Conservation (phyloP, 2,888 invertebrate species). For the Toxonevra muliebris region DNA sequence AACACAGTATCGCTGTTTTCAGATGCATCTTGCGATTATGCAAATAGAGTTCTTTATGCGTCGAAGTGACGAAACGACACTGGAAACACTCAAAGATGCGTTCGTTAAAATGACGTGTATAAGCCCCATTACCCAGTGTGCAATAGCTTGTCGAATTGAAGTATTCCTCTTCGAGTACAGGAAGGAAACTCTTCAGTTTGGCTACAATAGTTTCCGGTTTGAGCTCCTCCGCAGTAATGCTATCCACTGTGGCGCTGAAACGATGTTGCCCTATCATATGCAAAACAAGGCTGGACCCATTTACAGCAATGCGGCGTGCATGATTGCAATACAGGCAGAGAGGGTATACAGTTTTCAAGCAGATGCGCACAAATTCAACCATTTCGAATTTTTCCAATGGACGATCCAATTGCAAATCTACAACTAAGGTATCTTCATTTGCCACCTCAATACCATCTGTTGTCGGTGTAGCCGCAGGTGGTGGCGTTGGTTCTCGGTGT, state of each 20-base stretch:
- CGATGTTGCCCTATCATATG: slow-evolving; percentile 84
- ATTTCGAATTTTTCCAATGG: slow-evolving; percentile 80
- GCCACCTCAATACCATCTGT: slow-evolving; percentile 68
- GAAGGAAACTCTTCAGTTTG: slow-evolving; percentile 69
- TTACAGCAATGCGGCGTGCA: slow-evolving; percentile 84
- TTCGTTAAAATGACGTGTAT: slow-evolving; percentile 64
- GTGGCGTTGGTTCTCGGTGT: slow-evolving; percentile 8
- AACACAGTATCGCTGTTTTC: slow-evolving; percentile 81
- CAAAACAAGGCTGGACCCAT: slow-evolving; percentile 80
- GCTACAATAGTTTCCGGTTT: slow-evolving; percentile 76
- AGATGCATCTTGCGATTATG: slow-evolving; percentile 89
- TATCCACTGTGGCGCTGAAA: slow-evolving; percentile 80
- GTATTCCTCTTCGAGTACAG: slow-evolving; percentile 71
- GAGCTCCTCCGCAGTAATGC: slow-evolving; percentile 79
- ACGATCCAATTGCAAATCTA: slow-evolving; percentile 78
- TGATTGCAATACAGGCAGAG: slow-evolving; percentile 87
- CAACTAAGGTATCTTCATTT: slow-evolving; percentile 72
- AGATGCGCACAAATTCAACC: slow-evolving; percentile 77
- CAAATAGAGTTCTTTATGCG: slow-evolving; percentile 85
- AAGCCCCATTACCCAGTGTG: slow-evolving; percentile 68
- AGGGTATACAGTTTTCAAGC: slow-evolving; percentile 74
- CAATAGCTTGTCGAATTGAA: slow-evolving; percentile 80
- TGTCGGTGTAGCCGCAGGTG: slow-evolving; percentile 37
- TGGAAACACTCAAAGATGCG: slow-evolving; percentile 87
- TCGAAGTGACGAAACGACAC: slow-evolving; percentile 79